A percentile compares a stretch with the other conserved stretches of the same genome.
phyloP scores from a whole-genome alignment of 2,888 invertebrate species.

The Junonia oenone region DNA sequence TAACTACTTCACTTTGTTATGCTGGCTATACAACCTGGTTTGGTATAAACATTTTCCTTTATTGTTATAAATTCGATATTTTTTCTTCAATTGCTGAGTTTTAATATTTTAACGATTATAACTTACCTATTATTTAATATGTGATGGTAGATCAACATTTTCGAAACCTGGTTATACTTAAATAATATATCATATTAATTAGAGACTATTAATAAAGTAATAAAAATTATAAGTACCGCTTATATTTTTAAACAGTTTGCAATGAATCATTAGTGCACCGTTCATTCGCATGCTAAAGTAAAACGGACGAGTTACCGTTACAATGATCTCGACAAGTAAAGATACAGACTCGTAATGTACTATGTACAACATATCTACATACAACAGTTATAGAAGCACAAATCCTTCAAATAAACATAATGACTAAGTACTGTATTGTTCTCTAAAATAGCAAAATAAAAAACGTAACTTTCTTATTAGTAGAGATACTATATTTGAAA shows the following conservation, averaged over 20 bases:
- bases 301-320: conserved; percentile 12
- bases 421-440: too few species aligned
- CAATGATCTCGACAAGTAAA: conserved; percentile 1
- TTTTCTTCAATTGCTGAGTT: too few species aligned
- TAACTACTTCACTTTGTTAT: conserved; percentile 36
- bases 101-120: too few species aligned
- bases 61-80: too few species aligned
- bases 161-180: neutral
- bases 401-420: neutral
- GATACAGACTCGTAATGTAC: neutral
- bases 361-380: neutral
- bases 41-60: conserved; percentile 5
- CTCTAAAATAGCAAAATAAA: too few species aligned
- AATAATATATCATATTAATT: neutral
- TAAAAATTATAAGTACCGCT: neutral
- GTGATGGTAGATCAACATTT: too few species aligned
- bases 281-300: conserved; percentile 9
- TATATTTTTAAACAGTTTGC: neutral
- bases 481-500: too few species aligned
- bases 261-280: conserved; percentile 7
- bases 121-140: neutral
- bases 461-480: too few species aligned
- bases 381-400: neutral
- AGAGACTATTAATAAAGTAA: neutral
- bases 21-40: conserved; percentile 19